Conservation (phyloP, 2,113 vertebrate genomes). For the Heterotis niloticus region DNA sequence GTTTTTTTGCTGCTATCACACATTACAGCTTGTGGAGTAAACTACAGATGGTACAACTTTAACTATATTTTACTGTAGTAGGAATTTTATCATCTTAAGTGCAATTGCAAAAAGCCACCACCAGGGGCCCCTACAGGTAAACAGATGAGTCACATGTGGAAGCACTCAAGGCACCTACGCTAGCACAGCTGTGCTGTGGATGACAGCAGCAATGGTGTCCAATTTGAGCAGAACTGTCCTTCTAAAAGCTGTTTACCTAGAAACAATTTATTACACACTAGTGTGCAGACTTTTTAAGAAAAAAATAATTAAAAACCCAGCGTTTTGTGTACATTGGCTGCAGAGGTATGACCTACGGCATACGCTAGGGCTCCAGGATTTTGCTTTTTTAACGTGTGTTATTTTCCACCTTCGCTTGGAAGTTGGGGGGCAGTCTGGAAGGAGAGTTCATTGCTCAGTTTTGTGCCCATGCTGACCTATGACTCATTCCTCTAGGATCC, state of each 20-base stretch:
- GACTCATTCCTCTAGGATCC: neutral
- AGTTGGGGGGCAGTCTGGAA: neutral
- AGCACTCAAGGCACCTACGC: conserved; percentile 40
- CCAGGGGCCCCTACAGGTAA: conserved; percentile 43
- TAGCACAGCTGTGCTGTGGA: conserved; percentile 7
- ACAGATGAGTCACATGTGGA: conserved; percentile 49
- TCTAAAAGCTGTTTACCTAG: conserved; percentile 28
- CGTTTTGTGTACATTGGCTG: neutral
- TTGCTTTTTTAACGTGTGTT: neutral
- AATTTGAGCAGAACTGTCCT: conserved; percentile 25
- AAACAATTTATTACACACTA: conserved; percentile 13
- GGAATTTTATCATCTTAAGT: neutral
- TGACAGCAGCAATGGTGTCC: conserved; percentile 25
- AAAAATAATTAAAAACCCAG: neutral
- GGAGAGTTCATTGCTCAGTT: neutral
- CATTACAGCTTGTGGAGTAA: conserved; percentile 7
- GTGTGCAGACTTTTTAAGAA: neutral
- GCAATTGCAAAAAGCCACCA: conserved; percentile 31
- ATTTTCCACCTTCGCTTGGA: neutral
- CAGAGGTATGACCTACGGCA: neutral
- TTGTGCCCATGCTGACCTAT: neutral
- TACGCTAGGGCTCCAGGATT: neutral
- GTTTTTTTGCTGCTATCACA: neutral
- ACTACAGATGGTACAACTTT: conserved; percentile 22
- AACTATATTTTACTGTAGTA: conserved; percentile 16